A percentile compares a stretch with the other conserved stretches of the same genome.
phyloP scores from a whole-genome alignment of 2,888 invertebrate species.

The Ectemnius lituratus region DNA sequence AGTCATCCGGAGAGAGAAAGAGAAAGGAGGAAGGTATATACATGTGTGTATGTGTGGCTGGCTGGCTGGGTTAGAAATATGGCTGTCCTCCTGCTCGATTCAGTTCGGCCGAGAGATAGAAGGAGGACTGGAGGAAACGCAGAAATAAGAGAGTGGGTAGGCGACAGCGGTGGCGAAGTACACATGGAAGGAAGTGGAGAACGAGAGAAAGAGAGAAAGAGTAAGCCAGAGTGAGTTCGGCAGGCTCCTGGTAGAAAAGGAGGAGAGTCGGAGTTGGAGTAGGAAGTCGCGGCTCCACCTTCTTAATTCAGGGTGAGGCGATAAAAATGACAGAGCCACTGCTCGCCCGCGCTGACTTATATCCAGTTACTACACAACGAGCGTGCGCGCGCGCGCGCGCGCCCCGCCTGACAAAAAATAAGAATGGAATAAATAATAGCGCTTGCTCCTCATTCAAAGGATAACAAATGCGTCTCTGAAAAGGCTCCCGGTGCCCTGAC shows the following conservation, averaged over 20 bases:
- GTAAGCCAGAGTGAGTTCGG: conserved; percentile 15
- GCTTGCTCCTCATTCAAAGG: conserved; percentile 76
- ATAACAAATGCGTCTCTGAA: conserved; percentile 76
- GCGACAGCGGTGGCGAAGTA: conserved; percentile 14
- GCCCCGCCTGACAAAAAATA: conserved; percentile 73
- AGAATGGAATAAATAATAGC: conserved; percentile 77
- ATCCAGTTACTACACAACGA: conserved; percentile 74
- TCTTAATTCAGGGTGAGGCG: conserved; percentile 77
- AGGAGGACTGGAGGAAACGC: conserved; percentile 32
- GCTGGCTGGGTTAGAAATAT: conserved; percentile 60
- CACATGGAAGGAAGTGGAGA: conserved; percentile 6
- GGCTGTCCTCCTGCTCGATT: conserved; percentile 65
- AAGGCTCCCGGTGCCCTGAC: conserved; percentile 65
- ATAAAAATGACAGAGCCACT: conserved; percentile 78
- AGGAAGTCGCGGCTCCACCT: conserved; percentile 70
- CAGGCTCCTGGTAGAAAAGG: conserved; percentile 21
- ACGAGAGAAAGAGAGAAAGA: conserved; percentile 15
- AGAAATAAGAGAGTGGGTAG: conserved; percentile 17
- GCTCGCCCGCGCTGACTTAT: conserved; percentile 76
- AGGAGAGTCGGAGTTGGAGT: conserved; percentile 31
- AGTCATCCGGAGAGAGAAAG: not conserved
- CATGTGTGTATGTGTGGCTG: conserved; percentile 51
- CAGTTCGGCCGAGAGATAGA: conserved; percentile 47
- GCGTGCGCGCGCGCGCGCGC: conserved; percentile 18
- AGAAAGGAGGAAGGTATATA: not conserved